These are phyloP conservation scores for Pagetopsis macropterus DNA, from an alignment of 2,797 vertebrate species.

Conservation along the genomic window DNA sequence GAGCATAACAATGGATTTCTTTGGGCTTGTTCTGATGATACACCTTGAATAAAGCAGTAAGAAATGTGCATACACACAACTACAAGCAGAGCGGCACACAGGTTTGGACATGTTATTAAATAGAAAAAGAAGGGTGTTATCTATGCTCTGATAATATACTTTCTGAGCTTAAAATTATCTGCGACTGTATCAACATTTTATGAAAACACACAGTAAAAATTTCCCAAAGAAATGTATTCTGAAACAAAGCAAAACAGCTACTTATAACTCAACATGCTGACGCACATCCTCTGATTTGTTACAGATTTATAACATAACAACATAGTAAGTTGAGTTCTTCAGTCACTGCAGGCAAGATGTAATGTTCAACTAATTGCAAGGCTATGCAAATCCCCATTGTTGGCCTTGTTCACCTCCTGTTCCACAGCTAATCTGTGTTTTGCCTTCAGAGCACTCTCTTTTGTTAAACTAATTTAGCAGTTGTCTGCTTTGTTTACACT, in stretches of 20 bases:
- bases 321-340: neutral
- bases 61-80: neutral
- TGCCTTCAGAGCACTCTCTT: constrained; percentile 12
- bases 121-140: neutral
- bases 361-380: neutral
- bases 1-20: constrained; percentile 59
- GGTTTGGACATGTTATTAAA: neutral
- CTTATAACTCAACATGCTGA: neutral
- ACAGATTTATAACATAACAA: neutral
- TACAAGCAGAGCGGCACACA: neutral
- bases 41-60: constrained; percentile 23
- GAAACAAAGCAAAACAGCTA: neutral
- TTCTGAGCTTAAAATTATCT: neutral
- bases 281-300: neutral
- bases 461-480: constrained; percentile 1
- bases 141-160: neutral
- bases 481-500: neutral
- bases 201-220: neutral
- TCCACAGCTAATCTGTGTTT: constrained; percentile 41
- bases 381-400: constrained; percentile 27
- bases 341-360: neutral
- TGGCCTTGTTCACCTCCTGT: constrained; percentile 36
- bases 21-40: neutral
- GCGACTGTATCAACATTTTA: neutral
- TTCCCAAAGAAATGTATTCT: neutral